Evolutionary conservation across 2,888 invertebrate species (phyloP), one percentile per base, ranked within the genome.

Genomic region (Tetragnatha montana): DNA sequence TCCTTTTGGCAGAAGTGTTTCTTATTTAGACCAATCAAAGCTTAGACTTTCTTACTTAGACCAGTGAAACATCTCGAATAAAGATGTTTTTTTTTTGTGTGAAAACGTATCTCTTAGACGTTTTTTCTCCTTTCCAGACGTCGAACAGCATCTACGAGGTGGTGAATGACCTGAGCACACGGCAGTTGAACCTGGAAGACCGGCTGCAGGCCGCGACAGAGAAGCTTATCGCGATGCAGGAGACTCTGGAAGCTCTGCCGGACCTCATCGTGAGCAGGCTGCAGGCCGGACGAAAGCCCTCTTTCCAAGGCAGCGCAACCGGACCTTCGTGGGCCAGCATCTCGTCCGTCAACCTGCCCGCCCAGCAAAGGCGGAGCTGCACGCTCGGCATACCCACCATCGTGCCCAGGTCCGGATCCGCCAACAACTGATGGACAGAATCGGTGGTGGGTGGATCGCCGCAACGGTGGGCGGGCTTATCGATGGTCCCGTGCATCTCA

Each of bases 91-190:
- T 21, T 51, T 49, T 50, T 74, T 35, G n/a, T 17, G 19, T 50
- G 6, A 17, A 12, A 47, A 6, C 10, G 6, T 12, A 74, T 12
- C 0, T 35, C 78, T 68, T 81, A 71, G 19, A 71, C 10, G 0
- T 71, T 71, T 86, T 87, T 76, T 14, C 17, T 93, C 93, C 95
- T 93, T 95, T 95, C 92, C 95, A 99, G 99, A 99, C 98, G 92
- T 98, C 99, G 95, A 98, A 98, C 93, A 98, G 98, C 85, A 98
- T 99, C 92, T 98, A 99, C 94, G 99, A 99, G 95, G 97, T 99
- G 93, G 98, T 99, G 92, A 97, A 98, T 86, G 99, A 99, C 93
- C 97, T 99, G 96, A 98, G 98, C 93, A 96, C 96, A 91, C 96
- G 98, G 85, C 98, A 99, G 94, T 97, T 98, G 93, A 95, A 96